Percentiles rank a stretch among this genome's conserved stretches.
These are phyloP conservation scores for Ganaspis brasiliensis DNA, from an alignment of 2,888 invertebrate genomes.

Conservation along the genomic window DNA sequence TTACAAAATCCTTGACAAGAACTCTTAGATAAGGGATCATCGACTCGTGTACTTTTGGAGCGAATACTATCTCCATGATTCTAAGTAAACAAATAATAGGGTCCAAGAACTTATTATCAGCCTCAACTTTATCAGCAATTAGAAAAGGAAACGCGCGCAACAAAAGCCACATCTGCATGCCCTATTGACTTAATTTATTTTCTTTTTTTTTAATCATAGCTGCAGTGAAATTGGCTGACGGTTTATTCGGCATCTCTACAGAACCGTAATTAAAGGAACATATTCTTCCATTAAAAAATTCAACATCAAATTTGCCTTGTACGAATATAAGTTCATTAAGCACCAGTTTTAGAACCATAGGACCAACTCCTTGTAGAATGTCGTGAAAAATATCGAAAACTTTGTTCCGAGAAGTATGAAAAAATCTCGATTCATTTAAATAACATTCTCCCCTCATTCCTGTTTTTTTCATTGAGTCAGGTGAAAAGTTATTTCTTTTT, in stretches of 20 bases:
- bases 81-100: conserved; percentile 45
- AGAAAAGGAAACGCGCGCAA: conserved; percentile 54
- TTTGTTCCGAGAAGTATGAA: conserved; percentile 34
- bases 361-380: conserved; percentile 47
- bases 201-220: conserved; percentile 47
- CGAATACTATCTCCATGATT: conserved; percentile 53
- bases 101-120: conserved; percentile 47
- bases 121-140: conserved; percentile 47
- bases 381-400: conserved; percentile 53
- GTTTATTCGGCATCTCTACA: conserved; percentile 42
- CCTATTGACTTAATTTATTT: conserved; percentile 52
- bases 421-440: neutral
- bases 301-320: neutral
- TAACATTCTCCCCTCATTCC: neutral
- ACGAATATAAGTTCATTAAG: neutral
- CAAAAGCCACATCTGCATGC: conserved; percentile 56
- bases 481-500: neutral
- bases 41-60: no score
- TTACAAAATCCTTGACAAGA: no score
- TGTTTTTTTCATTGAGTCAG: neutral
- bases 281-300: conserved; percentile 7
- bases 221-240: conserved; percentile 48
- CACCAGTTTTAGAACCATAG: conserved; percentile 45
- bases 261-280: conserved; percentile 2
- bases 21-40: no score